Evolutionary conservation across 2,797 vertebrate species (phyloP).

Genomic region (Darevskia mixta): DNA sequence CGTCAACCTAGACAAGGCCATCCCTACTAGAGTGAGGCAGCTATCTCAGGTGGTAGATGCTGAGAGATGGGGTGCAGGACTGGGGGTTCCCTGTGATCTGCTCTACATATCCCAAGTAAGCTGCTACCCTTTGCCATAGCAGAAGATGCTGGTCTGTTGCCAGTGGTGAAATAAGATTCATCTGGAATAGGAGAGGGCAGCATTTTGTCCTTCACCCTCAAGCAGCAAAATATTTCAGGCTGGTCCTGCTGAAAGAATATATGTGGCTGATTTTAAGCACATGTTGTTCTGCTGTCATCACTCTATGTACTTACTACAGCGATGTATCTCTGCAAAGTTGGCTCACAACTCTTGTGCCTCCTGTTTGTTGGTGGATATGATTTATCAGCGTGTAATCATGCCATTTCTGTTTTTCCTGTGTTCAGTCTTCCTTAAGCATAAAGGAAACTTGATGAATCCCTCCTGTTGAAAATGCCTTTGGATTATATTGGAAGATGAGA

Average conservation of each 20-base stretch:
- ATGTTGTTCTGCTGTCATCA: background rate
- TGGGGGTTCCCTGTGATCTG: too few species aligned
- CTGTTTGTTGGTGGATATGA: background rate
- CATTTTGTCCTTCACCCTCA: too few species aligned
- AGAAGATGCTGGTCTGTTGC: too few species aligned
- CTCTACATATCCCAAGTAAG: too few species aligned
- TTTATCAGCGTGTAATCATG: background rate
- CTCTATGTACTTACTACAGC: background rate
- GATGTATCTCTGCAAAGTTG: background rate
- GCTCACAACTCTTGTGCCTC: constrained; percentile 3
- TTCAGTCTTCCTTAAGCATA: constrained; percentile 4
- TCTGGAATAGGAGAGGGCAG: too few species aligned
- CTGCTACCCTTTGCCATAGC: too few species aligned
- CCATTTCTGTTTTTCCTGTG: constrained; percentile 18
- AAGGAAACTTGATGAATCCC: constrained; percentile 47
- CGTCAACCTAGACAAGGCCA: background rate
- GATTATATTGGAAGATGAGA: constrained; percentile 28
- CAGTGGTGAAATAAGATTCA: too few species aligned
- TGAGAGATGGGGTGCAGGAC: too few species aligned
- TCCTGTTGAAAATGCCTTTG: constrained; percentile 16
- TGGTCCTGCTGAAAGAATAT: background rate
- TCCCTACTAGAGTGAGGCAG: too few species aligned
- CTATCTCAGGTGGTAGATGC: too few species aligned
- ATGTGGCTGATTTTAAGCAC: background rate
- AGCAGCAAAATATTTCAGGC: too few species aligned